Evolutionary conservation across 2,797 vertebrate species (phyloP).

Genomic region (Lepus townsendii): DNA sequence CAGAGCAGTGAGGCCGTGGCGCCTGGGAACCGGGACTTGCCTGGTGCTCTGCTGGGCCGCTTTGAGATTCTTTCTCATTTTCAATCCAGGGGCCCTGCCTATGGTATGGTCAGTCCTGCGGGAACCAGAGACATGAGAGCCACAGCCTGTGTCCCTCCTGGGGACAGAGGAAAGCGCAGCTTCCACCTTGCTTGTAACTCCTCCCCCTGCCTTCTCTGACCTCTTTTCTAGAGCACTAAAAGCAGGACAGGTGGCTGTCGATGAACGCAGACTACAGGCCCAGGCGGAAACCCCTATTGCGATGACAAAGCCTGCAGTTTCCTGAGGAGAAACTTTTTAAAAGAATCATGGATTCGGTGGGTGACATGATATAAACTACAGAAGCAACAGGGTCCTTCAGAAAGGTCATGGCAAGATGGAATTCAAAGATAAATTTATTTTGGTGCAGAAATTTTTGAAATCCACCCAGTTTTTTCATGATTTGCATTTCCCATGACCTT

Average conservation of each 20-base stretch:
- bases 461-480: too few relatives aligned
- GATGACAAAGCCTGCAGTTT: background rate
- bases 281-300: background rate
- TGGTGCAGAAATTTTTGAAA: too few relatives aligned
- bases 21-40: too few relatives aligned
- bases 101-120: background rate
- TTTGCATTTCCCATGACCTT: too few relatives aligned
- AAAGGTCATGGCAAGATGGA: too few relatives aligned
- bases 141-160: background rate
- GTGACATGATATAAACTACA: background rate
- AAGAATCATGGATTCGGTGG: background rate
- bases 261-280: background rate
- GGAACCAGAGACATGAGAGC: background rate
- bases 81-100: background rate
- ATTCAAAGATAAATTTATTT: too few relatives aligned
- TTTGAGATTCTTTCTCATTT: background rate
- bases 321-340: background rate
- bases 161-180: background rate
- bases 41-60: rapidly evolving
- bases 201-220: too few relatives aligned
- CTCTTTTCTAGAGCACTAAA: background rate
- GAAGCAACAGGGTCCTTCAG: background rate
- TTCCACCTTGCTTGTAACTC: background rate
- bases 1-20: background rate
- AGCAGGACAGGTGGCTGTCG: background rate